Evolutionary conservation across 2,888 invertebrate genomes (phyloP).

Genomic region (Salticus scenicus): DNA sequence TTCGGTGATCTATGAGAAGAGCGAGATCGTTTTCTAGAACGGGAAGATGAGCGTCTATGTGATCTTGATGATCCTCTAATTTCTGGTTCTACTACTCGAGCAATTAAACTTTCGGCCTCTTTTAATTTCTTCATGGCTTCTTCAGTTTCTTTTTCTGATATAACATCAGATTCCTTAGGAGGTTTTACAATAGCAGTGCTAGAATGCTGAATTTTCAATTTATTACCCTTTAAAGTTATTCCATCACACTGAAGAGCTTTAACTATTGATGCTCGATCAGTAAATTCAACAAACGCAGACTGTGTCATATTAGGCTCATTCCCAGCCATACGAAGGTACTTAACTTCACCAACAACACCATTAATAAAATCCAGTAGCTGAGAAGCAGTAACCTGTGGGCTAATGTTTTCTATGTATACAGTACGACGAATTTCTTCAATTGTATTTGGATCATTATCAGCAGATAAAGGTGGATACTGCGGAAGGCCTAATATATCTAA

Average conservation of each 20-base stretch:
- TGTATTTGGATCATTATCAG: constrained; percentile 61
- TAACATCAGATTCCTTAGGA: constrained; percentile 49
- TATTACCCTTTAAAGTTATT: constrained; percentile 53
- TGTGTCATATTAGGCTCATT: constrained; percentile 43
- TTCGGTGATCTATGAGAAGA: constrained; percentile 40
- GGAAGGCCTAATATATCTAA: constrained; percentile 58
- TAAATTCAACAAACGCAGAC: constrained; percentile 65
- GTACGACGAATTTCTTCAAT: constrained; percentile 64
- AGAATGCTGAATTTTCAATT: constrained; percentile 53
- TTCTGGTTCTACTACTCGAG: constrained; percentile 60
- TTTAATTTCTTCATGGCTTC: constrained; percentile 61
- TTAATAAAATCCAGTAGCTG: constrained; percentile 62
- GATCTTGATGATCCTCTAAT: constrained; percentile 40
- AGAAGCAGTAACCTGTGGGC: constrained; percentile 51
- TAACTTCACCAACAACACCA: constrained; percentile 59
- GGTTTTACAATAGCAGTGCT: constrained; percentile 61
- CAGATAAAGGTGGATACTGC: constrained; percentile 59
- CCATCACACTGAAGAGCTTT: constrained; percentile 65
- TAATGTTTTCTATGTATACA: constrained; percentile 61
- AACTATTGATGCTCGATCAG: constrained; percentile 56
- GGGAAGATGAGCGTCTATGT: constrained; percentile 30
- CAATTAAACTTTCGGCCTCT: constrained; percentile 63
- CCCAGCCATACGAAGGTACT: constrained; percentile 61
- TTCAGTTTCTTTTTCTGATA: constrained; percentile 62
- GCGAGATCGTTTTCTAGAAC: constrained; percentile 28